Evolutionary conservation across 2,113 vertebrate genomes (phyloP).

Genomic region (Sinocyclocheilus grahami): DNA sequence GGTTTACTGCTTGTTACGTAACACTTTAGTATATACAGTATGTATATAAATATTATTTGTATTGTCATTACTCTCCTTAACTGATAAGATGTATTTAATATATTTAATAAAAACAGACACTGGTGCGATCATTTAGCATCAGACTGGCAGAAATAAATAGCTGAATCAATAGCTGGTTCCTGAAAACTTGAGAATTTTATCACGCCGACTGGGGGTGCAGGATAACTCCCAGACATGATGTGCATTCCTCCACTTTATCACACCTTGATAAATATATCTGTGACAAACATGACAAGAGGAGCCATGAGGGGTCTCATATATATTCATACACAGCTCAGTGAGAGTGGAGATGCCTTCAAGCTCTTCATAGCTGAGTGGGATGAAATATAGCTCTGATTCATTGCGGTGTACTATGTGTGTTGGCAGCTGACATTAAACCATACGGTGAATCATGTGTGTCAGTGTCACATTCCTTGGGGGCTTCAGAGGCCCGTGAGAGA

Average conservation of each 20-base stretch:
- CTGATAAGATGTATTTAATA: background rate
- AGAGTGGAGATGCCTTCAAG: background rate
- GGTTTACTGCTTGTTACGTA: no score
- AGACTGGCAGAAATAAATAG: background rate
- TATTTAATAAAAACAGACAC: background rate
- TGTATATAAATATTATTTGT: background rate
- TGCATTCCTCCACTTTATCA: constrained; percentile 31
- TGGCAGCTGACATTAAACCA: no score
- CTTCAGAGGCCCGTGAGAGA: no score
- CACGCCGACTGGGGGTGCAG: background rate
- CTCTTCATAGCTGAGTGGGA: no score
- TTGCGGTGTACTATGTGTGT: no score
- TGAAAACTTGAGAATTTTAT: constrained; percentile 14
- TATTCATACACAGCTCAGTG: constrained; percentile 15
- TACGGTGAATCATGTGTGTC: no score
- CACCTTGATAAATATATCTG: constrained; percentile 39
- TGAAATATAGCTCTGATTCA: no score
- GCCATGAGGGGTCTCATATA: constrained; percentile 41
- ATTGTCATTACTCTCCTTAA: background rate
- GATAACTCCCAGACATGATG: constrained; percentile 30
- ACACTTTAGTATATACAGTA: no score
- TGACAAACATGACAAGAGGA: constrained; percentile 41
- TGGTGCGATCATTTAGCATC: background rate
- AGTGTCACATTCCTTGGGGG: no score
- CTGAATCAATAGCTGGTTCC: background rate